Percentiles rank a stretch among this genome's conserved stretches.
Evolutionary conservation across 2,797 vertebrate species (phyloP).

Genomic region (Ispidina picta): DNA sequence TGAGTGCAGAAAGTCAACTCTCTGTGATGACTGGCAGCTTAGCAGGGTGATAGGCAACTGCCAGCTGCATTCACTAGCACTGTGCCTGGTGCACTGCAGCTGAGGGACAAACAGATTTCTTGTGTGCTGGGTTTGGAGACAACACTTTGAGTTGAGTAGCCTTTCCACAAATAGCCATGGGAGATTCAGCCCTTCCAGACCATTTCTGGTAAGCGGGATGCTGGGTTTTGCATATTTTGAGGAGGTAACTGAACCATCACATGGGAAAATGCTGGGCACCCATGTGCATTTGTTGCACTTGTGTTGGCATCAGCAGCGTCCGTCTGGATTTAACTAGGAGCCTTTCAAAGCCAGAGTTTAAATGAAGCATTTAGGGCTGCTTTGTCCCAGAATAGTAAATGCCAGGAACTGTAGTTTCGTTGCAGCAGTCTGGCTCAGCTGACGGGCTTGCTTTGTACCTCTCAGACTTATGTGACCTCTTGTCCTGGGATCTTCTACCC

Average conservation of each 20-base stretch:
- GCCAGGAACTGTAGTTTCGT: background rate
- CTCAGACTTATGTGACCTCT: background rate
- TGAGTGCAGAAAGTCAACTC: background rate
- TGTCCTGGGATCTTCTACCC: background rate
- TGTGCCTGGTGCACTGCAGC: accelerated
- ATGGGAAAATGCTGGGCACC: background rate
- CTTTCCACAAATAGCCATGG: background rate
- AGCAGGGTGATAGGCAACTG: background rate
- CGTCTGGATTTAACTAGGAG: background rate
- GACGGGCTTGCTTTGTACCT: background rate
- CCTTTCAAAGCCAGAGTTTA: constrained; percentile 25
- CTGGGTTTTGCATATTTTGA: background rate
- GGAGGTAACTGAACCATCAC: background rate
- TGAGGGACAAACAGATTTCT: background rate
- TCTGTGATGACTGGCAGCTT: background rate
- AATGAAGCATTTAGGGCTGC: constrained; percentile 9
- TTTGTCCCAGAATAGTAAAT: constrained; percentile 20
- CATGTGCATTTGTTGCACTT: background rate
- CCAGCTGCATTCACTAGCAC: background rate
- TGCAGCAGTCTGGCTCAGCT: background rate
- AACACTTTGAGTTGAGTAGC: background rate
- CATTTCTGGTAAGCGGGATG: background rate
- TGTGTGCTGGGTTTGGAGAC: background rate
- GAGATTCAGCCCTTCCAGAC: background rate
- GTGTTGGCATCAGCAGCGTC: background rate